Conservation (phyloP, 2,113 vertebrate genomes). For the Patagioenas fasciata region DNA sequence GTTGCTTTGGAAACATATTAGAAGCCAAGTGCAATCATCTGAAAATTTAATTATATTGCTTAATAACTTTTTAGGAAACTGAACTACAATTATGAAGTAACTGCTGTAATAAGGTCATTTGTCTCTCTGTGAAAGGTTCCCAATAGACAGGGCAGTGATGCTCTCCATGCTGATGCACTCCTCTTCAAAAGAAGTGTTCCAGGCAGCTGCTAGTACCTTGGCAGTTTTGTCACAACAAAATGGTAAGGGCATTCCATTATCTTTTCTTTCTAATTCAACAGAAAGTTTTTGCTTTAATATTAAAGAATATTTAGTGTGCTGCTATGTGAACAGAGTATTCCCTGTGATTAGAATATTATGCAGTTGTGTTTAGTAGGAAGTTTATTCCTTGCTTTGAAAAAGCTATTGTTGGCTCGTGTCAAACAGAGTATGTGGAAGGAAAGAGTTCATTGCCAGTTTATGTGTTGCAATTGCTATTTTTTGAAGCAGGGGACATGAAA, state of each 20-base stretch:
- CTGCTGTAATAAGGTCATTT: background rate
- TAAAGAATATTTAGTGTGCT: background rate
- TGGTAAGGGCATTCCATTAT: conserved; percentile 71
- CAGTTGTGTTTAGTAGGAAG: background rate
- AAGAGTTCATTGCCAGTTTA: background rate
- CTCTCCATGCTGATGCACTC: conserved; percentile 90
- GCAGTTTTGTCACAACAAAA: conserved; percentile 84
- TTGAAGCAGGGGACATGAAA: background rate
- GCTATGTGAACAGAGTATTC: background rate
- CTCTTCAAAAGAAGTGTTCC: conserved; percentile 85
- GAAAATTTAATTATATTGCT: background rate
- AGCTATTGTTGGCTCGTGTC: background rate
- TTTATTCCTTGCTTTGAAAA: background rate
- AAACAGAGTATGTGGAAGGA: background rate
- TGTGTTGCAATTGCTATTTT: background rate
- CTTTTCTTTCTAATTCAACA: background rate
- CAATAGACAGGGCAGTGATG: conserved; percentile 89
- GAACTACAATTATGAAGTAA: background rate
- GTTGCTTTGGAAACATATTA: background rate
- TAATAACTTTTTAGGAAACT: background rate
- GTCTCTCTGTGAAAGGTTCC: conserved; percentile 78
- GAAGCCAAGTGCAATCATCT: background rate
- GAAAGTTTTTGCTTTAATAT: background rate
- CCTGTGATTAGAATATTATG: background rate
- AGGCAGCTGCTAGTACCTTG: conserved; percentile 85